Base-by-base conservation (phyloP, 2,888 invertebrate genomes). In the Pristionchus maxplancki region DNA sequence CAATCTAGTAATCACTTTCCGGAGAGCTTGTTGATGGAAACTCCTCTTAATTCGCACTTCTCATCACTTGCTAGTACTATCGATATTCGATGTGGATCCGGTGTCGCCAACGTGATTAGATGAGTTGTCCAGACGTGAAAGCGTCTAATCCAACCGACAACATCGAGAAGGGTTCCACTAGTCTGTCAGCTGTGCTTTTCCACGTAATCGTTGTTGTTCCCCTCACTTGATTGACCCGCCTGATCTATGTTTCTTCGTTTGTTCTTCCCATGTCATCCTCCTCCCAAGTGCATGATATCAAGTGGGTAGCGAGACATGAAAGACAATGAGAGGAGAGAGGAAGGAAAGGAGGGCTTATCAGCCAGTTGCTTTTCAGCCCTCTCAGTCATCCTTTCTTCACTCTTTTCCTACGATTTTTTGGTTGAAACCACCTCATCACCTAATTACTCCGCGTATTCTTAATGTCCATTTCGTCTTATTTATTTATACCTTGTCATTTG, bases 221-320 rank as follows among this genome's bases (percentile, higher is more conserved):
- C 24, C 24, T 40, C 34, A 34, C 31, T 67, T 15, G 64, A n/a
- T 3, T 67, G 64, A 28, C 64, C 71, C 37, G n/a, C 24, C 71
- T 71, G 34, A 34, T 71, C 78, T 34, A 37, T 67, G 44, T 78
- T 78, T 24, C 44, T 74, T 24, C 74, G 74, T 74, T 74, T 78
- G 78, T 78, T 78, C 78, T 78, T 78, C 78, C 34, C 78, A 78
- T 48, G 78, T 28, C 78, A 48, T n/a, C 64, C 64, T 64, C 64
- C 64, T 37, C 8, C 44, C 78, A 48, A 78, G 78, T 78, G 28
- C 78, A 78, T 78, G 78, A 44, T 78, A 78, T 78, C 78, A 48
- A 78, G 78, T 78, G 78, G 78, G 34, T 24, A 78, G 44, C 24
- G 71, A 71, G 71, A 44, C 44, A 78, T 13, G 78, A 78, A 5